phyloP scores from a whole-genome alignment of 2,888 invertebrate genomes.

The Pollenia labialis region DNA sequence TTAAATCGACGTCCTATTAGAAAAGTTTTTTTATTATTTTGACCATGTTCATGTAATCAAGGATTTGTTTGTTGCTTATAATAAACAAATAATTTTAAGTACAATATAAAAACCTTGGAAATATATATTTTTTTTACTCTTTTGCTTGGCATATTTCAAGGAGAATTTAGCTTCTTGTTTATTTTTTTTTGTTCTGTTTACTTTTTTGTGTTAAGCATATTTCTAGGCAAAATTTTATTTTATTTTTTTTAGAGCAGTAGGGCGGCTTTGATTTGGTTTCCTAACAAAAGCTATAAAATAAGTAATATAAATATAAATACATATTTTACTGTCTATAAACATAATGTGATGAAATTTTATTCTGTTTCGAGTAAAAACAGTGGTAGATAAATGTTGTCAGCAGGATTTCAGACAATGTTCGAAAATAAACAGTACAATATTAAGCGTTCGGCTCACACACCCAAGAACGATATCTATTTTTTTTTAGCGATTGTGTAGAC shows the following conservation, averaged over 20 bases:
- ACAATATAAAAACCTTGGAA: slow-evolving; percentile 25
- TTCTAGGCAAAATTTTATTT: background rate
- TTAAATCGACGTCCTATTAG: too few species aligned
- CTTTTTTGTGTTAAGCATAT: slow-evolving; percentile 18
- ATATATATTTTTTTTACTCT: background rate
- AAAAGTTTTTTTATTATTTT: background rate
- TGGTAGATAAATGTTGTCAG: too few species aligned
- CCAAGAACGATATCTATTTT: too few species aligned
- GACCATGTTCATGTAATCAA: slow-evolving; percentile 53
- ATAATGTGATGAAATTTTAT: too few species aligned
- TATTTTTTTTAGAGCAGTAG: slow-evolving; percentile 13
- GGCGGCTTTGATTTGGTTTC: background rate
- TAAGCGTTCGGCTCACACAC: too few species aligned
- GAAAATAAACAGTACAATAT: too few species aligned
- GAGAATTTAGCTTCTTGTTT: slow-evolving; percentile 12
- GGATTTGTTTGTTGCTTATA: slow-evolving; percentile 41
- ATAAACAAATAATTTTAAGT: slow-evolving; percentile 46
- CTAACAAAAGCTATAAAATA: too few species aligned
- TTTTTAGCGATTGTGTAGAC: too few species aligned
- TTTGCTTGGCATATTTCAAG: slow-evolving; percentile 38
- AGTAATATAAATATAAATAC: too few species aligned
- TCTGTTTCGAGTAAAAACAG: too few species aligned
- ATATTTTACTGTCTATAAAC: too few species aligned
- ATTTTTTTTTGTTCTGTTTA: background rate
- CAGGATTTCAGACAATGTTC: too few species aligned